Evolutionary conservation across 1,140 invertebrate species (phyloP).

Genomic region (Riptortus pedestris): DNA sequence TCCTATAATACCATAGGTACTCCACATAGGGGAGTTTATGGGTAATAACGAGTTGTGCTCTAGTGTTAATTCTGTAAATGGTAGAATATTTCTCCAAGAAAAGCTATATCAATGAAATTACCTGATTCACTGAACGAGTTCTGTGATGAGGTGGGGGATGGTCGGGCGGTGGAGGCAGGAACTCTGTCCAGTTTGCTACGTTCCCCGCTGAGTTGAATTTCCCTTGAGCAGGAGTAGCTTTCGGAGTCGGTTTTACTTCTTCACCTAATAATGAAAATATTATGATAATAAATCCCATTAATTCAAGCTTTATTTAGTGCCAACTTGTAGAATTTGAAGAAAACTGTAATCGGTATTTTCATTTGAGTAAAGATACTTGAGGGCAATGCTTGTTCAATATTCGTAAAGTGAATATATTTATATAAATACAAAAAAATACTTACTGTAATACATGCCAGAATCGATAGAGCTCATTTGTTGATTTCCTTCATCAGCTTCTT

Average conservation of each 20-base stretch:
- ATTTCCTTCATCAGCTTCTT: constrained; percentile 15
- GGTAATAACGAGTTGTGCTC: too few relatives aligned
- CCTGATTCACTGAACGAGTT: constrained; percentile 18
- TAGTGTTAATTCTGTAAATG: too few relatives aligned
- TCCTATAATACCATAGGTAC: too few relatives aligned
- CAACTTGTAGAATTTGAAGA: too few relatives aligned
- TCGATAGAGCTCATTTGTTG: constrained; percentile 19
- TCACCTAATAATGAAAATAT: constrained; percentile 9
- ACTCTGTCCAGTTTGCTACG: constrained; percentile 23
- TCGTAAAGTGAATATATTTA: too few relatives aligned
- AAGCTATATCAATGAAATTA: too few relatives aligned
- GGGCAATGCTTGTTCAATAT: too few relatives aligned
- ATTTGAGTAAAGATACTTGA: not conserved
- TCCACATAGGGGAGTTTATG: too few relatives aligned
- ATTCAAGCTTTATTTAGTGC: too few relatives aligned
- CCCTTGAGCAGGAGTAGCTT: not conserved
- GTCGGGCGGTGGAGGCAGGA: constrained; percentile 26
- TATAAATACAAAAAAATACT: constrained; percentile 6
- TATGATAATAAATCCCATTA: too few relatives aligned
- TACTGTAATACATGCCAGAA: constrained; percentile 27
- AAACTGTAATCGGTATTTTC: too few relatives aligned
- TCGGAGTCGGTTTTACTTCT: constrained; percentile 18
- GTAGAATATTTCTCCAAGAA: too few relatives aligned
- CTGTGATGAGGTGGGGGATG: constrained; percentile 23
- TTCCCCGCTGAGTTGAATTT: constrained; percentile 25